A percentile compares a stretch with the other conserved stretches of the same genome.
Conservation (phyloP, 2,888 invertebrate genomes). For the Drosophila pegasa region DNA sequence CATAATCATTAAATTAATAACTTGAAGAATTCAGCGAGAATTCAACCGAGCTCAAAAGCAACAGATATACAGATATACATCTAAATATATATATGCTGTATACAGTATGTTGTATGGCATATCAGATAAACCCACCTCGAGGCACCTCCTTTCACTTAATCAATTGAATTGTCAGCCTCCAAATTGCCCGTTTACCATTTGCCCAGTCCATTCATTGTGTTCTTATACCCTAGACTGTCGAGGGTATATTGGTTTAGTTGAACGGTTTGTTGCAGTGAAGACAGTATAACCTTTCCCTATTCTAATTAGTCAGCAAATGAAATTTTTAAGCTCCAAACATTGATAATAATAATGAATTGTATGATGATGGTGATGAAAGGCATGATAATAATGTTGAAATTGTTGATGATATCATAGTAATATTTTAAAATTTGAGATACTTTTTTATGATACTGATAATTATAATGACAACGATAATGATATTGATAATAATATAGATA, state of each 20-base stretch:
- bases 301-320: no score
- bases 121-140: conserved; percentile 32
- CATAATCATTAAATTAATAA: conserved; percentile 80
- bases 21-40: conserved; percentile 51
- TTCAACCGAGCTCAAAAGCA: conserved; percentile 24
- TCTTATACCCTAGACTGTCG: not conserved
- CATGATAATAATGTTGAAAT: not conserved
- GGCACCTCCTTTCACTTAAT: conserved; percentile 59
- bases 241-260: not conserved
- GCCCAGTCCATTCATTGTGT: conserved; percentile 27
- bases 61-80: conserved; percentile 16
- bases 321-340: no score
- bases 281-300: no score
- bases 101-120: no score
- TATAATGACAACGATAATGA: not conserved
- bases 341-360: not conserved
- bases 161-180: conserved; percentile 62
- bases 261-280: not conserved
- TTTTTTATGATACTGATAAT: not conserved
- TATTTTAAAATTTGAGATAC: no score
- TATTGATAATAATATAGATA: not conserved
- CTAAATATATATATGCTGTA: conserved; percentile 3
- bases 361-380: not conserved
- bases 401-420: no score
- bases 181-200: conserved; percentile 59